A percentile compares a stretch with the other conserved stretches of the same genome.
phyloP scores from a whole-genome alignment of 2,888 invertebrate genomes.

The Boloria selene region DNA sequence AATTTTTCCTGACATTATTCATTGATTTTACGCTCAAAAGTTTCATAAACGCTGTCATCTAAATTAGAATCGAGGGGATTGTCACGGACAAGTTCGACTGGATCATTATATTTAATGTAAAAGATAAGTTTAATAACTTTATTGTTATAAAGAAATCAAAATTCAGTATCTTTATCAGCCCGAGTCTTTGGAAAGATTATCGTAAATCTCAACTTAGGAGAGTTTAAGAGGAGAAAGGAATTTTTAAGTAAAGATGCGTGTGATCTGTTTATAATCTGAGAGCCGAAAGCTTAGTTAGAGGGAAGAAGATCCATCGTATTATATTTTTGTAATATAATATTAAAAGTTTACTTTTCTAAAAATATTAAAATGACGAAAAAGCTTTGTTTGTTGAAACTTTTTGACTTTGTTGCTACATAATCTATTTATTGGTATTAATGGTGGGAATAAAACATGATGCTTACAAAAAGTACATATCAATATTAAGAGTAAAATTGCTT shows the following conservation, averaged over 20 bases:
- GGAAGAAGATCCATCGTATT: too few species aligned
- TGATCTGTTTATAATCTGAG: background rate
- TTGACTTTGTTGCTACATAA: too few species aligned
- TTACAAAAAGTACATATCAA: too few species aligned
- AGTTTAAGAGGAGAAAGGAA: background rate
- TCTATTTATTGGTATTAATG: too few species aligned
- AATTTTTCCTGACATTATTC: conserved; percentile 1
- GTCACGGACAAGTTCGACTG: conserved; percentile 12
- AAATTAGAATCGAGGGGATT: conserved; percentile 30
- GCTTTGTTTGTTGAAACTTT: too few species aligned
- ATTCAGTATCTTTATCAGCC: background rate
- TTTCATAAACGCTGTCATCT: conserved; percentile 23
- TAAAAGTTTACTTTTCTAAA: too few species aligned
- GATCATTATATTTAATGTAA: conserved; percentile 28
- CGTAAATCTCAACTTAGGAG: background rate
- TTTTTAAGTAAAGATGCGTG: background rate
- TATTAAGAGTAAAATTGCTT: too few species aligned
- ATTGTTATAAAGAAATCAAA: conserved; percentile 4
- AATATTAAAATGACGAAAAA: too few species aligned
- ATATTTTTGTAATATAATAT: too few species aligned
- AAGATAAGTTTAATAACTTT: conserved; percentile 24
- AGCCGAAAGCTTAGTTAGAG: background rate
- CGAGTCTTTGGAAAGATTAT: background rate
- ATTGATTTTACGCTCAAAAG: conserved; percentile 29
- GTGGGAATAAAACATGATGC: too few species aligned